Conservation (phyloP, 2,888 invertebrate species). For the Thelaira solivaga region DNA sequence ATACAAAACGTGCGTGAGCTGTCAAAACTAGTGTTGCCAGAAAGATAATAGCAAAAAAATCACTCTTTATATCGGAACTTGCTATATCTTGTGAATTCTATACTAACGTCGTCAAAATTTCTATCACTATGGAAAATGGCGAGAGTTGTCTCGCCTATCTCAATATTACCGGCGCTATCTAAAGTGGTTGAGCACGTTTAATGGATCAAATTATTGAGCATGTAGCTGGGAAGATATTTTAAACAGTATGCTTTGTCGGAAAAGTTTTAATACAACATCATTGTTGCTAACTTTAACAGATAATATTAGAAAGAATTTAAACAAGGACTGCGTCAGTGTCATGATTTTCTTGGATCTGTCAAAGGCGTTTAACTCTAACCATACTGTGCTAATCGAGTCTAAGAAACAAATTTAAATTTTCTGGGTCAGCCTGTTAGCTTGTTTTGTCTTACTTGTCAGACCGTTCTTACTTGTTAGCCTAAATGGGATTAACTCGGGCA, state of each 20-base stretch:
- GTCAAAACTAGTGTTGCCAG: no score
- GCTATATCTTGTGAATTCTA: background rate
- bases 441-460: background rate
- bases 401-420: background rate
- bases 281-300: no score
- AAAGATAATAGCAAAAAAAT: no score
- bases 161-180: background rate
- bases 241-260: background rate
- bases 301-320: no score
- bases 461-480: background rate
- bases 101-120: background rate
- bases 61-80: no score
- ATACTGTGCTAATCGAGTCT: background rate
- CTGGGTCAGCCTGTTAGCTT: background rate
- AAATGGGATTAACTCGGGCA: no score
- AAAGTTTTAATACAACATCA: background rate
- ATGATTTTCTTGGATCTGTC: conserved; percentile 12
- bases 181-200: background rate
- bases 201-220: background rate
- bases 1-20: no score
- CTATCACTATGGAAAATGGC: background rate
- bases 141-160: background rate
- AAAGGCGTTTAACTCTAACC: conserved; percentile 1
- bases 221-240: background rate
- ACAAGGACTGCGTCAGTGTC: background rate